A percentile compares a stretch with the other conserved stretches of the same genome.
Evolutionary conservation across 1,140 invertebrate genomes (phyloP).

Genomic region (Anastrepha obliqua): DNA sequence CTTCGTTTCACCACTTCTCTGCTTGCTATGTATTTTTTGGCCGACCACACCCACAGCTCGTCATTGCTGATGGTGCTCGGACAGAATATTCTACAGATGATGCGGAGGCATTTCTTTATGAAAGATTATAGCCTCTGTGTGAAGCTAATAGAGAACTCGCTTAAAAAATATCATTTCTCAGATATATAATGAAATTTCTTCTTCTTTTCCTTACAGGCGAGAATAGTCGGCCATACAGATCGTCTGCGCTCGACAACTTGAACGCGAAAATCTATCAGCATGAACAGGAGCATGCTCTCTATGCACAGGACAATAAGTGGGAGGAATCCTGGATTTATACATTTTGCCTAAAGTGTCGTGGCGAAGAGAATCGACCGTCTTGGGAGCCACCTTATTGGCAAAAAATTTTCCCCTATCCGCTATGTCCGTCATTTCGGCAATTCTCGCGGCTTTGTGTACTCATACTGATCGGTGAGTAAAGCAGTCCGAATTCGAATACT

Average conservation of each 20-base stretch:
- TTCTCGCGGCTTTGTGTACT: slow-evolving; percentile 83
- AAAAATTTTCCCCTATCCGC: slow-evolving; percentile 85
- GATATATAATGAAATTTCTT: too few species aligned
- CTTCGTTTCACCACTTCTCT: too few species aligned
- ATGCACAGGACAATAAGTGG: slow-evolving; percentile 63
- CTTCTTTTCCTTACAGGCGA: neutral
- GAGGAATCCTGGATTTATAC: slow-evolving; percentile 73
- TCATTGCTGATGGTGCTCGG: too few species aligned
- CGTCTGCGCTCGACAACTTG: slow-evolving; percentile 56
- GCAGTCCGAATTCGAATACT: neutral
- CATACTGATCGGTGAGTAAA: slow-evolving; percentile 78
- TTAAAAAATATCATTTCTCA: too few species aligned
- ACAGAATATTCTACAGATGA: too few species aligned
- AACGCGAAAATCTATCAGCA: slow-evolving; percentile 61
- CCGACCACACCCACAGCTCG: too few species aligned
- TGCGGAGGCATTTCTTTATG: too few species aligned
- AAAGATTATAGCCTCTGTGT: too few species aligned
- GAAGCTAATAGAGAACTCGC: too few species aligned
- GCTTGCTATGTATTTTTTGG: too few species aligned
- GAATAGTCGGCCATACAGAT: slow-evolving; percentile 55
- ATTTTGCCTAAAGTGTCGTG: slow-evolving; percentile 71
- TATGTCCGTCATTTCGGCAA: slow-evolving; percentile 86
- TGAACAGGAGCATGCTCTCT: slow-evolving; percentile 59
- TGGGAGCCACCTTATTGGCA: slow-evolving; percentile 87
- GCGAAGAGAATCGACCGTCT: slow-evolving; percentile 79